A percentile compares a stretch with the other conserved stretches of the same genome.
These are phyloP conservation scores for Apodemus sylvaticus DNA, from an alignment of 2,113 vertebrate genomes.

Conservation along the genomic window DNA sequence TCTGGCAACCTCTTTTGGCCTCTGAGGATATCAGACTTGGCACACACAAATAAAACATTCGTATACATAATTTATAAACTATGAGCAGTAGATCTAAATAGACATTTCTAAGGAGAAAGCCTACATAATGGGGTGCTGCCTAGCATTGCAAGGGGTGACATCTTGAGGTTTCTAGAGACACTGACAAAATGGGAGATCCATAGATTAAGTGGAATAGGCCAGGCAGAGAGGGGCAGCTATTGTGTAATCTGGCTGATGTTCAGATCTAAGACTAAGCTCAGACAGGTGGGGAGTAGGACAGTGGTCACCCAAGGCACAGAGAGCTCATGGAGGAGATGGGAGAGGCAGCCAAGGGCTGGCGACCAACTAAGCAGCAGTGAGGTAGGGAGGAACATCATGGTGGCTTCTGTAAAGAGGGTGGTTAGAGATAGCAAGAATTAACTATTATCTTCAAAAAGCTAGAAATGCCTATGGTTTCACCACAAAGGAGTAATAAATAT, in stretches of 20 bases:
- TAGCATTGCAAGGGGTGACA: neutral
- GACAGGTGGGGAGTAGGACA: neutral
- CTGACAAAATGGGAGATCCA: neutral
- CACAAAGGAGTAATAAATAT: neutral
- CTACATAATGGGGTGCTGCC: neutral
- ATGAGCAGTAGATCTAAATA: neutral
- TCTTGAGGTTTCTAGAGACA: neutral
- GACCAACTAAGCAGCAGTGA: neutral
- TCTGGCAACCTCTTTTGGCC: neutral
- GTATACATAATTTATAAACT: neutral
- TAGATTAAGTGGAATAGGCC: neutral
- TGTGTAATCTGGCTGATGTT: neutral
- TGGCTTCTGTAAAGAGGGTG: neutral
- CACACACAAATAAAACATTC: neutral
- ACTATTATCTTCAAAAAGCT: neutral
- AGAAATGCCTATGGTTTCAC: neutral
- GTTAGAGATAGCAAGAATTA: neutral
- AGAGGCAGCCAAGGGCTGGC: neutral
- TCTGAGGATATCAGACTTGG: neutral
- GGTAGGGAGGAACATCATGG: neutral
- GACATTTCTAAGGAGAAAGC: neutral
- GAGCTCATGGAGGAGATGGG: neutral
- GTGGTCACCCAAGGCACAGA: neutral
- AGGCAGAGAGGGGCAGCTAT: neutral
- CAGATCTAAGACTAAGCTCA: neutral